Base-by-base conservation (phyloP, 1,140 invertebrate species). In the Epicauta chinensis region DNA sequence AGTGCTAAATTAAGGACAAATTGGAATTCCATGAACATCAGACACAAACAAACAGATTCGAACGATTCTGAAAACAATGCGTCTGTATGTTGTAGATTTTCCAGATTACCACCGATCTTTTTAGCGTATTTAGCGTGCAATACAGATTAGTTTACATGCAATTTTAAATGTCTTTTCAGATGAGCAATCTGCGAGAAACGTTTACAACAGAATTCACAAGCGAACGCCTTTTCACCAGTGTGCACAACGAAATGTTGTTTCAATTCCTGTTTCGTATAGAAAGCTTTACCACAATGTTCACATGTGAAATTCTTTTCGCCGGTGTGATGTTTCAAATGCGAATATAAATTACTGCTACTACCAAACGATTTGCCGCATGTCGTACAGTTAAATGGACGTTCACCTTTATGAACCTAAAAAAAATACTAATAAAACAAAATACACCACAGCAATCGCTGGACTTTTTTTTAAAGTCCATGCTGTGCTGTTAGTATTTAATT, bases 251-350 rank as follows among this genome's bases (percentile, higher is more conserved):
- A 30, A 50, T 67, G 65, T 37, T 62, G 62, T 40, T 59, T 63
- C 44, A 67, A 45, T 12, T 71, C 63, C 10, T 69, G 61, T 10
- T 68, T 66, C 31, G 63, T 74, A 42, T 64, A 56, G 59, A 75
- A 77, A 7, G 54, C 48, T 54, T 71, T 71, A 40, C 59, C 49
- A 59, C 75, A 76, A 29, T 65, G 67, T 40, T 64, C 63, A 57
- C 82, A 84, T 55, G 75, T 76, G 63, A 76, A 80, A 2, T 82
- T 81, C 50, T 80, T 78, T 63, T 84, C 82, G 12, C 82, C 82
- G 3, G 81, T 82, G 67, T 87, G 83, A 47, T 75, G 75, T 35
- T 81, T 72, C 62, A 84, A 75, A 65, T 86, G 84, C 11, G 68
- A 58, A 44, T 60, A 60, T 32, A 60, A 32, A 53, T 60, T 60